Percentiles rank a stretch among this genome's conserved stretches.
phyloP scores from a whole-genome alignment of 2,797 vertebrate genomes.

The Otolemur crassicaudatus region DNA sequence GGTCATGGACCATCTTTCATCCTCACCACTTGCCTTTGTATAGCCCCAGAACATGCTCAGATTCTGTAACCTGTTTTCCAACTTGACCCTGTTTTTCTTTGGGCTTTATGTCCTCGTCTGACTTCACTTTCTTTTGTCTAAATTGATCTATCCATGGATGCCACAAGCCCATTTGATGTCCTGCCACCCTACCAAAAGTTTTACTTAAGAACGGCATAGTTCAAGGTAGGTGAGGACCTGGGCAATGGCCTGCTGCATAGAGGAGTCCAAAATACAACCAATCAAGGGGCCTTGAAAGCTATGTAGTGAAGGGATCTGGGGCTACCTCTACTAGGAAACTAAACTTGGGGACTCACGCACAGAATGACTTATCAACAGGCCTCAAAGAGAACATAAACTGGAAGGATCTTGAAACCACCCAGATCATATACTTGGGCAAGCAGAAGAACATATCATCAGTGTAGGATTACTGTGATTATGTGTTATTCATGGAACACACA shows the following conservation, averaged over 20 bases:
- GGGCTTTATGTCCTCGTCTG: neutral
- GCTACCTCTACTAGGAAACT: neutral
- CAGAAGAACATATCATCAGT: neutral
- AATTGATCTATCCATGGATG: neutral
- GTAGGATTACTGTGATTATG: neutral
- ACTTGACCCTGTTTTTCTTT: neutral
- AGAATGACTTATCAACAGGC: neutral
- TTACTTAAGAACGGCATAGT: neutral
- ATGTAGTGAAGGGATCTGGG: neutral
- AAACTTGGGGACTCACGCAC: neutral
- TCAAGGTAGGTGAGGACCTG: neutral
- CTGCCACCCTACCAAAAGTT: neutral
- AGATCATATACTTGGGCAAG: neutral
- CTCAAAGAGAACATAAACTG: neutral
- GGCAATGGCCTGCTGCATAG: neutral
- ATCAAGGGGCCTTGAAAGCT: neutral
- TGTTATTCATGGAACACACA: neutral
- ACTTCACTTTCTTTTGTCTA: neutral
- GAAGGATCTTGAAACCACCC: neutral
- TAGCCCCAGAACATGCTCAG: neutral
- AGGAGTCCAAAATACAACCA: neutral
- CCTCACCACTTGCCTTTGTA: neutral
- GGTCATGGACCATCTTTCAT: neutral
- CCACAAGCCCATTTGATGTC: neutral
- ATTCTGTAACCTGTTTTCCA: neutral